phyloP scores from a whole-genome alignment of 2,113 vertebrate genomes.

The Chaetodon auriga region DNA sequence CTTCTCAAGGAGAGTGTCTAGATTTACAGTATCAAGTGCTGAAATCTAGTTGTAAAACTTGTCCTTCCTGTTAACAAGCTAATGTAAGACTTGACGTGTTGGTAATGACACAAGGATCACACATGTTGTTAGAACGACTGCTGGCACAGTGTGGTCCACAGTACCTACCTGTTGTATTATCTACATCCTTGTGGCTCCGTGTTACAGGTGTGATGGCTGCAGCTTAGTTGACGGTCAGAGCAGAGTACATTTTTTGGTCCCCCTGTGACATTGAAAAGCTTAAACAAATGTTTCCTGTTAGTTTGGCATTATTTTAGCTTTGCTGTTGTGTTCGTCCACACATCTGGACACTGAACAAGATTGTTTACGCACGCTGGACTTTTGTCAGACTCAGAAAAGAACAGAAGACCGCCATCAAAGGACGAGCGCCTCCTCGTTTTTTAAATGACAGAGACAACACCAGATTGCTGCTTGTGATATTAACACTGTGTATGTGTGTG shows the following conservation, averaged over 20 bases:
- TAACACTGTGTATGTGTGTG: slow-evolving; percentile 22
- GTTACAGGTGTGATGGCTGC: no score
- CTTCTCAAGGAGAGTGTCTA: slow-evolving; percentile 28
- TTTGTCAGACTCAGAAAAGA: no score
- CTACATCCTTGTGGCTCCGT: not conserved
- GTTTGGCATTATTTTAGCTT: not conserved
- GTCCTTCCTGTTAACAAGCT: slow-evolving; percentile 38
- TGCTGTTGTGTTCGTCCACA: not conserved
- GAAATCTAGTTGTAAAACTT: slow-evolving; percentile 24
- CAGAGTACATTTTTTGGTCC: not conserved
- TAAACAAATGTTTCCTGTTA: not conserved
- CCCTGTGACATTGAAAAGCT: not conserved
- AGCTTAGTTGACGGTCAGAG: not conserved
- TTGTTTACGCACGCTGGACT: no score
- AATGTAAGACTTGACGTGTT: slow-evolving; percentile 18
- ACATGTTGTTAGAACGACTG: not conserved
- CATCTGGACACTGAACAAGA: not conserved
- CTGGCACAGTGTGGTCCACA: not conserved
- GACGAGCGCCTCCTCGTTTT: not conserved
- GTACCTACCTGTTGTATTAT: not conserved
- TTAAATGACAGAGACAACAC: not conserved
- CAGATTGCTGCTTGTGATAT: not conserved
- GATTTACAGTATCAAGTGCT: slow-evolving; percentile 9
- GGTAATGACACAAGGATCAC: slow-evolving; percentile 10
- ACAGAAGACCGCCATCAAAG: not conserved